These are phyloP conservation scores for Ammodytes dubius DNA, from an alignment of 2,113 vertebrate genomes.

Conservation along the genomic window DNA sequence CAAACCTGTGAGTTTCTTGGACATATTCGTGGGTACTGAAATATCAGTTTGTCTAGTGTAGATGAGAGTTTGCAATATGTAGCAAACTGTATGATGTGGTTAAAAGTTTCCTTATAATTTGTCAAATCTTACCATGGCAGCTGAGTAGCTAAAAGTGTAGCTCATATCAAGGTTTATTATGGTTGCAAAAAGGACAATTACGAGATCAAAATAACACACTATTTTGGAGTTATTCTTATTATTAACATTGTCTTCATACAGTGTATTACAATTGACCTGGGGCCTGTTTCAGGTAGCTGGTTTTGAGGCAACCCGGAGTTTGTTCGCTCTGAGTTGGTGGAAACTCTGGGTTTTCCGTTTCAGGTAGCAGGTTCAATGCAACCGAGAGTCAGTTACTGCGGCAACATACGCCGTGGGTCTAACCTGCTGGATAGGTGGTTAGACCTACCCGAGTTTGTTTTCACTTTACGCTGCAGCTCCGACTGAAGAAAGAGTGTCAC, in stretches of 20 bases:
- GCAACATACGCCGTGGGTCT: no score
- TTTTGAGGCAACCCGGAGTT: no score
- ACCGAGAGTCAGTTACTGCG: no score
- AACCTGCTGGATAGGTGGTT: no score
- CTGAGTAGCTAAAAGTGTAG: background rate
- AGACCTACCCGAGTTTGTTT: no score
- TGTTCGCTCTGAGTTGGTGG: no score
- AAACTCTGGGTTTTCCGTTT: no score
- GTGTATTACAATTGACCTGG: constrained; percentile 1
- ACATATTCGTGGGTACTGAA: constrained; percentile 34
- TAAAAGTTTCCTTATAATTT: background rate
- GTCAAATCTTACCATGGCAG: background rate
- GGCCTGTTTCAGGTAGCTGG: no score
- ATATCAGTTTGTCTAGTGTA: background rate
- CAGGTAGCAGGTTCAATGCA: no score
- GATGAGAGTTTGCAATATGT: background rate
- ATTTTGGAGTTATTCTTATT: background rate
- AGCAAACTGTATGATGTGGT: background rate
- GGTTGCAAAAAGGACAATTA: background rate
- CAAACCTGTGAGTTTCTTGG: constrained; percentile 54
- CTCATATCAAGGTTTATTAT: background rate
- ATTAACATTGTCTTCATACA: background rate
- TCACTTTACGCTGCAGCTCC: no score
- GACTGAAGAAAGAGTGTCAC: no score
- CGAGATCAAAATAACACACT: background rate